Base-by-base conservation (phyloP, 2,797 vertebrate species). In the Momotus momota region DNA sequence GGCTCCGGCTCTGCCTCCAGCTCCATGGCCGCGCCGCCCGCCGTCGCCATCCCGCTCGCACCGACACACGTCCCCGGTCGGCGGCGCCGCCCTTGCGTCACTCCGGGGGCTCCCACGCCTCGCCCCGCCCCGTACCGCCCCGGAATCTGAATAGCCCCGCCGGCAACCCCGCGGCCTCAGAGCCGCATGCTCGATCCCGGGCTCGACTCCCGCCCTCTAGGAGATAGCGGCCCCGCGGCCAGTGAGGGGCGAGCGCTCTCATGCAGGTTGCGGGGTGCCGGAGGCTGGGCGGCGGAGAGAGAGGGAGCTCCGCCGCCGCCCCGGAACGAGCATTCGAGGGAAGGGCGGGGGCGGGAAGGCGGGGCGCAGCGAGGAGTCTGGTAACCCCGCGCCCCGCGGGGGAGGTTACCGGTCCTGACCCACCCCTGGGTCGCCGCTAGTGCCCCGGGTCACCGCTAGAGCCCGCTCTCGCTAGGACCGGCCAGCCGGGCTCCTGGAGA, bases 131-230 rank as follows among this genome's bases (percentile, higher is more conserved):
- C 45, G 54, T 17, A 8, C 35, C 45, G 8, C 79, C 85, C 96
- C 91, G 93, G 88, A 97, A 97, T 55, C 91, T 86, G 91, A 45
- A 85, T 78, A 4, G 19, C 23, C 29, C 35, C 51, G 0, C 27
- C 4, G 2, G 14, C 16, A 17, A 17, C 43, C 27, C 5, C 14
- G 6, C 10, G 1, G 6, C 20, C 2, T 2, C 18, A 0, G 19
- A 1, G 16, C 5, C 4, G 5, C 38, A 61, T 41, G 80, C 81
- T 86, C 84, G 84, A 83, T 92, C 92, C 94, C 51, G 77, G 89
- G 86, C 45, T 1, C 40, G 7, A 40, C 21, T 22, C 70, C 57
- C 6, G 5, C 21, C 1, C 6, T 23, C 15, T 14, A 20, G 27
- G 5, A 10, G 8, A 3, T 16, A 1, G 19, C 22, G 5, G 19